Evolutionary conservation across 2,113 vertebrate genomes (phyloP).

Genomic region (Hippopotamus amphibius): DNA sequence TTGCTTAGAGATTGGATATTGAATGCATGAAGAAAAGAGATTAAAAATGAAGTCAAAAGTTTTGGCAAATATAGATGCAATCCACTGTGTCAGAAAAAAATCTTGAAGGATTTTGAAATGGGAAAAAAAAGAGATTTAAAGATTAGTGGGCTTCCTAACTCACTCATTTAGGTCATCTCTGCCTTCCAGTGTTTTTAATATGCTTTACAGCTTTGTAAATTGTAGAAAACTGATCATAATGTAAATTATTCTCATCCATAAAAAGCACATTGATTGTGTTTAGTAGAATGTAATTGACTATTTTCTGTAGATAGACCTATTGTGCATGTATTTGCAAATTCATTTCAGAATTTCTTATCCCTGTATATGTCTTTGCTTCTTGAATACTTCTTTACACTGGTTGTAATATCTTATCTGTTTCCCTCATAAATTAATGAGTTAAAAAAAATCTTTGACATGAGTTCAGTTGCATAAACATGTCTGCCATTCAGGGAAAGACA

Average conservation of each 20-base stretch:
- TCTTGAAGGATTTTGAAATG: neutral
- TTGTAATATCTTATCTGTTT: neutral
- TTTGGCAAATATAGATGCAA: neutral
- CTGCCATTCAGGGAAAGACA: neutral
- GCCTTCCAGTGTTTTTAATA: neutral
- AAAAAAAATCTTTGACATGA: neutral
- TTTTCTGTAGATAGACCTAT: neutral
- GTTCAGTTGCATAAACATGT: neutral
- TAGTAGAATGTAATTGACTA: neutral
- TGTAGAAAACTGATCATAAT: neutral
- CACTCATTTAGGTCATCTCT: neutral
- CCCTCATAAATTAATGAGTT: neutral
- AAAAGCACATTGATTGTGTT: neutral
- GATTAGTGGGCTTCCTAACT: neutral
- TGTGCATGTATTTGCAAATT: neutral
- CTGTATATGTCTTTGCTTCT: neutral
- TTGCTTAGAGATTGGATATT: neutral
- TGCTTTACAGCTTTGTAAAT: neutral
- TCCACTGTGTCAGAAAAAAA: neutral
- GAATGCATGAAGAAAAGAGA: neutral
- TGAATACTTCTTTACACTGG: neutral
- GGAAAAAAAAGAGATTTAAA: neutral
- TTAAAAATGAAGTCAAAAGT: neutral
- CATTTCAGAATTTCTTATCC: neutral
- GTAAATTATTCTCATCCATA: neutral